Conservation (phyloP, 2,113 vertebrate species). For the Leptobrachium ailaonicum region DNA sequence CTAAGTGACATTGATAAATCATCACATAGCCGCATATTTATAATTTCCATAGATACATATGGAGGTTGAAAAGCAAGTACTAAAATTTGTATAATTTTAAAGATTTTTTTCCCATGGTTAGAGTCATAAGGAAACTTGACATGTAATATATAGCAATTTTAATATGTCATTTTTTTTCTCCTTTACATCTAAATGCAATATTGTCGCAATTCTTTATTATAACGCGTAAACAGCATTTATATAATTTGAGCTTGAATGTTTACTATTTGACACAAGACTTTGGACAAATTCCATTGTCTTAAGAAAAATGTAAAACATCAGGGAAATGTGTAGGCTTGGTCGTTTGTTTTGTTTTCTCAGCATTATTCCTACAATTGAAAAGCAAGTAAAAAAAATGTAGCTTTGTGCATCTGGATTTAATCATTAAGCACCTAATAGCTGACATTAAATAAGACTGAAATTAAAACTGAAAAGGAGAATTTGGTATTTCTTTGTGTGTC, state of each 20-base stretch:
- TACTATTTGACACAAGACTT: conserved; percentile 33
- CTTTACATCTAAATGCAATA: not conserved
- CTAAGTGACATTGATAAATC: conserved; percentile 41
- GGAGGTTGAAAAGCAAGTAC: not conserved
- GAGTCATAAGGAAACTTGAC: not conserved
- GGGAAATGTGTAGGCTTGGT: conserved; percentile 31
- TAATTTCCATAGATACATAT: conserved; percentile 3
- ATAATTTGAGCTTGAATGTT: conserved; percentile 40
- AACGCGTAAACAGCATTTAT: conserved; percentile 36
- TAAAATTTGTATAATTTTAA: conserved; percentile 29
- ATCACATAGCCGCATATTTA: conserved; percentile 4
- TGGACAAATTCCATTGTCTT: conserved; percentile 27
- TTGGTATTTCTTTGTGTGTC: conserved; percentile 4
- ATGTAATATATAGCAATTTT: conserved; percentile 2
- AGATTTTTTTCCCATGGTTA: not conserved
- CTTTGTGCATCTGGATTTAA: conserved; percentile 32
- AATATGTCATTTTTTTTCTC: conserved; percentile 1
- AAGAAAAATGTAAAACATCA: conserved; percentile 1
- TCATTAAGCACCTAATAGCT: conserved; percentile 48
- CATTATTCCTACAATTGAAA: conserved; percentile 45
- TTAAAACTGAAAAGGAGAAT: conserved; percentile 17
- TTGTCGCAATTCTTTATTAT: conserved; percentile 12
- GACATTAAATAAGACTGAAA: conserved; percentile 42
- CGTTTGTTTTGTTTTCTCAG: conserved; percentile 48
- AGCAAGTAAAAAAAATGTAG: conserved; percentile 39